Evolutionary conservation across 1,140 invertebrate species (phyloP).

Genomic region (Polyergus mexicanus): DNA sequence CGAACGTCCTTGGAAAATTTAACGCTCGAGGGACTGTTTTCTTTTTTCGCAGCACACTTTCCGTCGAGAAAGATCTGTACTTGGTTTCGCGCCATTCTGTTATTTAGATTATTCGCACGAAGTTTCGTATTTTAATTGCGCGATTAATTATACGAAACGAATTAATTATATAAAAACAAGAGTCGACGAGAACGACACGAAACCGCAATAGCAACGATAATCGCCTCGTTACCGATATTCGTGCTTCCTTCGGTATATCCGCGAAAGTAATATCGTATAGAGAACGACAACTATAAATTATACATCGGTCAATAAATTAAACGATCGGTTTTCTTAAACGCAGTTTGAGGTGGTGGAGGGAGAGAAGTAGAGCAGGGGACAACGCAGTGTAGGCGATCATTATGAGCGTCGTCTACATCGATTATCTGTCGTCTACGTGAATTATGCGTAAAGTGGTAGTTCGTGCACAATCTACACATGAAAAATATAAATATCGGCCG

Average conservation of each 20-base stretch:
- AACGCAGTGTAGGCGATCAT: background rate
- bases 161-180: too few relatives aligned
- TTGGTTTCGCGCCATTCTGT: background rate
- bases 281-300: slow-evolving; percentile 1
- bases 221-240: background rate
- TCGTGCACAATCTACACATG: slow-evolving; percentile 19
- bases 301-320: slow-evolving; percentile 13
- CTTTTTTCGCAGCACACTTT: background rate
- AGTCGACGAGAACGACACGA: background rate
- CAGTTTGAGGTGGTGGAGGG: too few relatives aligned
- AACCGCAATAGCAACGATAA: background rate
- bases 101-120: background rate
- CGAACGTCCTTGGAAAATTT: background rate
- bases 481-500: background rate
- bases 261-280: background rate
- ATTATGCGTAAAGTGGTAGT: slow-evolving; percentile 23
- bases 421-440: slow-evolving; percentile 37
- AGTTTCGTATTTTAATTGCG: too few relatives aligned
- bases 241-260: background rate
- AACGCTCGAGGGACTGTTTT: background rate
- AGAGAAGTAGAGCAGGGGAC: background rate
- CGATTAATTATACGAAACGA: too few relatives aligned
- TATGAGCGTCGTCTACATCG: background rate
- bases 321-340: background rate
- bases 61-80: background rate